Base-by-base conservation (phyloP, 2,797 vertebrate genomes). In the Brotula barbata region DNA sequence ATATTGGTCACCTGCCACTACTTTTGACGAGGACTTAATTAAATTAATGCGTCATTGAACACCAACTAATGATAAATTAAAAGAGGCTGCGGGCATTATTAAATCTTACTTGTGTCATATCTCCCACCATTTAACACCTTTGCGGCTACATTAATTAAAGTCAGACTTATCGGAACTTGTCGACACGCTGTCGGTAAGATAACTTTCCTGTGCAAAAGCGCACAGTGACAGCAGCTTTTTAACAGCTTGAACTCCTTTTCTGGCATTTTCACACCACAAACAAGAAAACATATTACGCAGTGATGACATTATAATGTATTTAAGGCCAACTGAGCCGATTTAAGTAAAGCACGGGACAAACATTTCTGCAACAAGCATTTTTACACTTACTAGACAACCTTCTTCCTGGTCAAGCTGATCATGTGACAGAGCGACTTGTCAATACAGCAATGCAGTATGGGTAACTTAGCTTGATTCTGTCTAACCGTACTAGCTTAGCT, bases 361-460 rank as follows among this genome's bases (percentile, higher is more conserved):
- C 8, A 7, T 58, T 59, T 19, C 4, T 31, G 4, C 10, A 16
- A 7, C 19, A 68, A 43, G 22, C n/a, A 7, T 7, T 43, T 12
- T 46, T 25, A n/a, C 55, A 76, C 90, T 91, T 57, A 91, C 90
- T 89, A 78, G 67, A 73, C 39, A 54, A 43, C 45, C 57, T 58
- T 20, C 88, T 92, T 92, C 91, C 91, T 80, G 68, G 71, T 89
- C 23, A 13, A 5, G 58, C 1, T 58, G 63, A 22, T 89, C 90
- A 91, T 60, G 80, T 91, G 91, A 92, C 21, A 19, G 13, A 16
- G 19, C 16, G 17, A 33, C 11, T 49, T 65, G 77, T 79, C 79
- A 86, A 86, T 77, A 86, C 28, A 55, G 77, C 84, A 31, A 21
- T 71, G 86, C 80, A 82, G 0, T 83, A 0, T 85, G 87, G 85